Conservation (phyloP, 2,113 vertebrate genomes). For the Istiophorus platypterus region DNA sequence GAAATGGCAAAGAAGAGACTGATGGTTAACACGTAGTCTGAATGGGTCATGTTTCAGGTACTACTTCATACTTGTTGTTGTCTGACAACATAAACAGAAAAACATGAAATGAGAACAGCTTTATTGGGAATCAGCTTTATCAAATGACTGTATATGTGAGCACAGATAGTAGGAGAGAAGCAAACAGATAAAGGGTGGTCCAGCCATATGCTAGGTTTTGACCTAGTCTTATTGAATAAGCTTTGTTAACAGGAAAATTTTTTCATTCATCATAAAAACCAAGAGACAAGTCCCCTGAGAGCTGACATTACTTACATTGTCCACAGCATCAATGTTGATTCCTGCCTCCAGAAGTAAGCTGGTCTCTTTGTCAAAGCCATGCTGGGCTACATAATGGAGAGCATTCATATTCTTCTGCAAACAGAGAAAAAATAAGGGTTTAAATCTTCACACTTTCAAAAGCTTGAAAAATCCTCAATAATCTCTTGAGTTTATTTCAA, state of each 20-base stretch:
- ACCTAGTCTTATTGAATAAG: no score
- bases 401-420: constrained; percentile 87
- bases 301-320: constrained; percentile 83
- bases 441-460: background rate
- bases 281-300: background rate
- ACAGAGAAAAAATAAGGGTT: background rate
- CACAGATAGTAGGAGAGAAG: no score
- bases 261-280: background rate
- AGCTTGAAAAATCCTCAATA: background rate
- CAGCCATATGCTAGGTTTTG: no score
- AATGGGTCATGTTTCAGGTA: no score
- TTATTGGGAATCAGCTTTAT: no score
- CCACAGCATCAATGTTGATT: constrained; percentile 81
- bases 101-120: no score
- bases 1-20: no score
- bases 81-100: no score
- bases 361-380: constrained; percentile 81
- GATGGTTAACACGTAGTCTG: no score
- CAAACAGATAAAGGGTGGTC: no score
- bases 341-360: constrained; percentile 84
- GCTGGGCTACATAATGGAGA: constrained; percentile 87
- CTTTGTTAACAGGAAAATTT: background rate
- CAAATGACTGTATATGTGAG: no score
- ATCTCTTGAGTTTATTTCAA: background rate
- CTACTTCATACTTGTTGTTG: no score